Conservation (phyloP, 1,140 invertebrate species). For the Ooceraea biroi region DNA sequence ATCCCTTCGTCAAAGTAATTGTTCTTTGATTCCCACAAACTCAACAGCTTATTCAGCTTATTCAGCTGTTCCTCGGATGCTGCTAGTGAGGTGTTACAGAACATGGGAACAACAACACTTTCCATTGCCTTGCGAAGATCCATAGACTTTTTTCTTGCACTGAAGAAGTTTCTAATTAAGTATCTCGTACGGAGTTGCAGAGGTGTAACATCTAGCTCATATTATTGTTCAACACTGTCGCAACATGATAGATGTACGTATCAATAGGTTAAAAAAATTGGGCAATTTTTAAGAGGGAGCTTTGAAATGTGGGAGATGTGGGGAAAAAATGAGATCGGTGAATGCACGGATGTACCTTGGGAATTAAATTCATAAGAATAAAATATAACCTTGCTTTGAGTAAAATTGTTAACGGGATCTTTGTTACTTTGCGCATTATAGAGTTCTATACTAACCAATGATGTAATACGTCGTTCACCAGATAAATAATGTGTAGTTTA, state of each 20-base stretch:
- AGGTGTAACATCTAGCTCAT: background rate
- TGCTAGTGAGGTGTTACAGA: slow-evolving; percentile 95
- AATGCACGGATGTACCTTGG: background rate
- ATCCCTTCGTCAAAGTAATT: slow-evolving; percentile 96
- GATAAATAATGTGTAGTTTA: slow-evolving; percentile 98
- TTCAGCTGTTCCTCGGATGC: slow-evolving; percentile 94
- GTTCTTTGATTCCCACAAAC: slow-evolving; percentile 97
- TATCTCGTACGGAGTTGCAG: slow-evolving; percentile 8
- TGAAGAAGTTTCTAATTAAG: slow-evolving; percentile 86
- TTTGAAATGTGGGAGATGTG: background rate
- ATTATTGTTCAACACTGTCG: background rate
- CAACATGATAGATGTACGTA: slow-evolving; percentile 29
- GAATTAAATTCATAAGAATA: background rate
- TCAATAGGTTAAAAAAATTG: background rate
- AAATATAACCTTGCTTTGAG: background rate
- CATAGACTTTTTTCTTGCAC: slow-evolving; percentile 97
- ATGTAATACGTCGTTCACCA: slow-evolving; percentile 98
- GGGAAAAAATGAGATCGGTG: background rate
- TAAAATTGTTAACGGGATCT: background rate
- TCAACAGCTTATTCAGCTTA: slow-evolving; percentile 96
- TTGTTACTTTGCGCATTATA: background rate
- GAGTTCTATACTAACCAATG: slow-evolving; percentile 93
- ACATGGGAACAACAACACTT: slow-evolving; percentile 98
- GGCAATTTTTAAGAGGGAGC: background rate
- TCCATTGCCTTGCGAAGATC: slow-evolving; percentile 96